A percentile compares a stretch with the other conserved stretches of the same genome.
phyloP scores from a whole-genome alignment of 2,888 invertebrate genomes.

The Nephrotoma appendiculata region DNA sequence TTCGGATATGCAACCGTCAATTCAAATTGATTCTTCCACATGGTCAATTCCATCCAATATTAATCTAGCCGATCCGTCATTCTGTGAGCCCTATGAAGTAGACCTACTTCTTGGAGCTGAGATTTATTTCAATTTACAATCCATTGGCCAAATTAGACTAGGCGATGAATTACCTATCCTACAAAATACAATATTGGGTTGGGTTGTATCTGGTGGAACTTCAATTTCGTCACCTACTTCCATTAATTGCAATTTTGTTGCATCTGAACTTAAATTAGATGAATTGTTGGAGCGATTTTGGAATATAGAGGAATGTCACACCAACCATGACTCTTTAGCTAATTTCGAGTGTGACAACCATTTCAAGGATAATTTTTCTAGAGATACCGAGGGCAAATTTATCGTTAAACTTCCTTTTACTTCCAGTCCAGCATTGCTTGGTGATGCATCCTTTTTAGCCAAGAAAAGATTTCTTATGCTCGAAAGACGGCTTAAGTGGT shows the following conservation, averaged over 20 bases:
- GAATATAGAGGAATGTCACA: not conserved
- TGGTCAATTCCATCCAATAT: not conserved
- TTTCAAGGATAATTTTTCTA: not conserved
- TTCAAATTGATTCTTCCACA: not conserved
- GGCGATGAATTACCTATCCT: not conserved
- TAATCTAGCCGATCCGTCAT: not conserved
- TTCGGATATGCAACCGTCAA: not conserved
- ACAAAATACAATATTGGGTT: slow-evolving; percentile 5
- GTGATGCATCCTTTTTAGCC: not conserved
- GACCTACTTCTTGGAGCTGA: not conserved
- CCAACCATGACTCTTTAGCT: no score
- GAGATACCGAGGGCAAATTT: not conserved
- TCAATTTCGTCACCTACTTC: not conserved
- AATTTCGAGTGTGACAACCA: not conserved
- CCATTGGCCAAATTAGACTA: not conserved
- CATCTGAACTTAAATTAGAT: not conserved
- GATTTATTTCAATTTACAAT: not conserved
- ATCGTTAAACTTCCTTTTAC: not conserved
- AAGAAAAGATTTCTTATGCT: not conserved
- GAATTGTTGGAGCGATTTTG: not conserved
- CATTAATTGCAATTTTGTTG: not conserved
- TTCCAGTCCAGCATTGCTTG: not conserved
- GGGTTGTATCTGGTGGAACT: not conserved
- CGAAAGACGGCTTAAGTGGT: no score
- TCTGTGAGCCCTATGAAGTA: no score